Base-by-base conservation (phyloP, 2,113 vertebrate species). In the Oncorhynchus mykiss region DNA sequence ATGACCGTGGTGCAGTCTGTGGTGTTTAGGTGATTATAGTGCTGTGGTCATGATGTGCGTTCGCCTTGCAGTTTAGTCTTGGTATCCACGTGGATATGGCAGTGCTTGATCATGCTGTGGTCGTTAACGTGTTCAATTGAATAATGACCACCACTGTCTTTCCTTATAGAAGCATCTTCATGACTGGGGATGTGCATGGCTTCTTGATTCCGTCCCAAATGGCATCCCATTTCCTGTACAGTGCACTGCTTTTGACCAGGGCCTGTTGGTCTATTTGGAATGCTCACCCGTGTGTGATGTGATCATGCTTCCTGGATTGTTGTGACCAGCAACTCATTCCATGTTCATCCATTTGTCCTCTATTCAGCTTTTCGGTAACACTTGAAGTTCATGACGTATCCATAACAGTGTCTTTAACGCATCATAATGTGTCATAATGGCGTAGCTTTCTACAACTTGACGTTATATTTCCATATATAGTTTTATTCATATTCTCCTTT, bases 11-110 rank as follows among this genome's bases (percentile, higher is more conserved):
- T 81, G 75, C 45, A 51, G 70, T 81, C 79, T 39, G 80, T 34
- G 34, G 85, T 76, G 82, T 84, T 78, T 81, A 60, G 71, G 0
- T 67, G 69, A 77, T 51, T 75, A 34, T 34, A 34, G 34, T 34
- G 39, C n/a, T 66, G 72, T 74, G 34, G 73, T 54, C 39, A 45
- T 45, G 39, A 8, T 34, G 2, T 45, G 39, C 7, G 39, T 59
- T 34, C 34, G 34, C 34, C 34, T 34, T 34, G 34, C 34, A 34
- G 34, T 34, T 34, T 34, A 8, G 34, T 34, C 34, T 34, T 34
- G 34, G 34, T 34, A 34, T 8, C 7, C 34, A 34, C 6, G 6
- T 34, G 6, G 34, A 2, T 34, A 2, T 34, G 34, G 34, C 34
- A 34, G 34, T 8, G 34, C 34, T 34, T 34, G 34, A 34, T 34